phyloP scores from a whole-genome alignment of 1,140 invertebrate genomes.

The Drosophila ogumai region DNA sequence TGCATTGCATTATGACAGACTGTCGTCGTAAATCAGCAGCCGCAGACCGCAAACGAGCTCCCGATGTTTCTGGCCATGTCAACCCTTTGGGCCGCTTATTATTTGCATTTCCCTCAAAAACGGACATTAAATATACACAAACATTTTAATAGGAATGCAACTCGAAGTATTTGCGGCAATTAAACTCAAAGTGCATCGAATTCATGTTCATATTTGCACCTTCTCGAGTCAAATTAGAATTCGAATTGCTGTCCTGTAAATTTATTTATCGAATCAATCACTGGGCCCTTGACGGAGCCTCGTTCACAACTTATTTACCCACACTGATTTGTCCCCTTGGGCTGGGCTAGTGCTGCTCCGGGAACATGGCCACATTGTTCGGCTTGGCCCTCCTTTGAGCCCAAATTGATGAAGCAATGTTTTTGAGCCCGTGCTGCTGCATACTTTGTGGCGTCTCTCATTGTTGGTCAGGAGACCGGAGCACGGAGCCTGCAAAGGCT shows the following conservation, averaged over 20 bases:
- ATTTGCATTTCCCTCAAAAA: slow-evolving; percentile 5
- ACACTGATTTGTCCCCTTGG: slow-evolving; percentile 45
- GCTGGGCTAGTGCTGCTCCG: neutral
- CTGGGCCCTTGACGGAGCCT: slow-evolving; percentile 11
- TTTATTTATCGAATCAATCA: slow-evolving; percentile 51
- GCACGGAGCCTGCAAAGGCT: slow-evolving; percentile 1
- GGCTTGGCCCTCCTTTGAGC: slow-evolving; percentile 5
- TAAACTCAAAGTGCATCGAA: slow-evolving; percentile 1
- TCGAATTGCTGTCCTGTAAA: slow-evolving; percentile 35
- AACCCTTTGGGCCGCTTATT: slow-evolving; percentile 21
- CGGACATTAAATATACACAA: slow-evolving; percentile 26
- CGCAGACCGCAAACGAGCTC: slow-evolving; percentile 54
- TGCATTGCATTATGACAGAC: slow-evolving; percentile 50
- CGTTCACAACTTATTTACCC: slow-evolving; percentile 31
- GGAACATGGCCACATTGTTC: slow-evolving; percentile 29
- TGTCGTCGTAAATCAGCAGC: slow-evolving; percentile 54
- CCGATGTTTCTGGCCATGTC: slow-evolving; percentile 24
- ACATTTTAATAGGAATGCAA: slow-evolving; percentile 15
- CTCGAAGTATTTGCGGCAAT: slow-evolving; percentile 23
- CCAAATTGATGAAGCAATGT: slow-evolving; percentile 35
- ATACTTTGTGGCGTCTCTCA: slow-evolving; percentile 15
- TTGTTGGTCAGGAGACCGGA: slow-evolving; percentile 8
- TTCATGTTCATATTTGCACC: slow-evolving; percentile 14
- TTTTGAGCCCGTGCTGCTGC: slow-evolving; percentile 34
- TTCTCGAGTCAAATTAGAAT: slow-evolving; percentile 29